phyloP scores from a whole-genome alignment of 1,140 invertebrate genomes.

The Drosophila malerkotliana region DNA sequence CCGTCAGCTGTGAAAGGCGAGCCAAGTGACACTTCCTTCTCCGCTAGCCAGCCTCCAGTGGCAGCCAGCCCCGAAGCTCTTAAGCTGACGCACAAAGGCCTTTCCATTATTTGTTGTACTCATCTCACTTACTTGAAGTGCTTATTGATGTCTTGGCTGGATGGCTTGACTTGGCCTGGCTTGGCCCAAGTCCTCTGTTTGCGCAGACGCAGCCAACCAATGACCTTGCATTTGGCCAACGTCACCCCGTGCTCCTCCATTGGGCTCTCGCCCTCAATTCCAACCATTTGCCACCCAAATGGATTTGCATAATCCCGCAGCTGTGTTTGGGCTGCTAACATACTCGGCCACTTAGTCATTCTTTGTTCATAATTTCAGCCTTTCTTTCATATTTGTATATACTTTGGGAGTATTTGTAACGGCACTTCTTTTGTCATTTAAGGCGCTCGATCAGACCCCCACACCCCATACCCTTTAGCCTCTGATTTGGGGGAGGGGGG shows the following conservation, averaged over 20 bases:
- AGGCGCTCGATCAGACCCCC: constrained; percentile 19
- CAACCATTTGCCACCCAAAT: constrained; percentile 38
- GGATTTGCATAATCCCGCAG: constrained; percentile 66
- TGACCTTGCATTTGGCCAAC: constrained; percentile 68
- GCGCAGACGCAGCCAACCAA: constrained; percentile 71
- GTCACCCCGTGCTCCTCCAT: constrained; percentile 34
- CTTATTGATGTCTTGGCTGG: constrained; percentile 28
- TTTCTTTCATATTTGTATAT: constrained; percentile 25
- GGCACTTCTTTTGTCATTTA: constrained; percentile 69
- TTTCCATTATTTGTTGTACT: constrained; percentile 47
- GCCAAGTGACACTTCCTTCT: constrained; percentile 40
- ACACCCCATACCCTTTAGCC: not conserved
- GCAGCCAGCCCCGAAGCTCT: not conserved
- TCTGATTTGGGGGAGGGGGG: too few species aligned
- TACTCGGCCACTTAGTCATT: constrained; percentile 59
- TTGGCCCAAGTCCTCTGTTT: constrained; percentile 37
- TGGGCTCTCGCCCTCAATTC: constrained; percentile 52
- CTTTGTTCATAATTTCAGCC: constrained; percentile 56
- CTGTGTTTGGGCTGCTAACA: constrained; percentile 61
- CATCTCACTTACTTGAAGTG: constrained; percentile 44
- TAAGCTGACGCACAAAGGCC: constrained; percentile 42
- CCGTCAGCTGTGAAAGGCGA: constrained; percentile 31
- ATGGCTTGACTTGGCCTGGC: not conserved
- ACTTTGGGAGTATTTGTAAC: constrained; percentile 68
- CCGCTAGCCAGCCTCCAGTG: constrained; percentile 1